Evolutionary conservation across 2,113 vertebrate species (phyloP).

Genomic region (Vulpes lagopus): DNA sequence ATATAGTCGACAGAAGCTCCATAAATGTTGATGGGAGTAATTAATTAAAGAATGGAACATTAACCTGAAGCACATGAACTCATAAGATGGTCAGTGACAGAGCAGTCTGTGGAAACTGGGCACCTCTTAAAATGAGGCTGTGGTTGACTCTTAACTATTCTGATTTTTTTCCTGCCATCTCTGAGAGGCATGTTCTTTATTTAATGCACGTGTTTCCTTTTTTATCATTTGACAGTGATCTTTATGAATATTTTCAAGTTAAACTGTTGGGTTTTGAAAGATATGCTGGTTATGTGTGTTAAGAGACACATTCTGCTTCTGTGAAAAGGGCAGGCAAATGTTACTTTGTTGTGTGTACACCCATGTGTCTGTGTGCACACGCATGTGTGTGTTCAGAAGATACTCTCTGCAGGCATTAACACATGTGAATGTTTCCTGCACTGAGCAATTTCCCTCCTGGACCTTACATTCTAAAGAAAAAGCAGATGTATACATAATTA

Average conservation of each 20-base stretch:
- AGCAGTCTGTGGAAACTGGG: background rate
- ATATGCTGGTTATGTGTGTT: background rate
- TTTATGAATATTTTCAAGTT: constrained; percentile 4
- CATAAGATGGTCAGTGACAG: background rate
- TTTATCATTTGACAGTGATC: constrained; percentile 39
- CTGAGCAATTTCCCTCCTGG: background rate
- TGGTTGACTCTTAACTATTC: background rate
- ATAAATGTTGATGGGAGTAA: background rate
- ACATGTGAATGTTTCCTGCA: background rate
- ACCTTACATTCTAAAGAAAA: background rate
- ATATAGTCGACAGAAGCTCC: background rate
- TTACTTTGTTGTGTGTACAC: background rate
- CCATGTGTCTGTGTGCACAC: background rate
- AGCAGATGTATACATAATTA: background rate
- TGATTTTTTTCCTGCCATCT: background rate
- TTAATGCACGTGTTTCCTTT: background rate
- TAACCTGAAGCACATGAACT: background rate
- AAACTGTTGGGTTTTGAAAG: constrained; percentile 29
- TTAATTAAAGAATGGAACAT: constrained; percentile 1
- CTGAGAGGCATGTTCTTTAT: background rate
- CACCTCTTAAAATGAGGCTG: background rate
- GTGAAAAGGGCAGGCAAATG: background rate
- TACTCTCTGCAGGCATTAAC: background rate
- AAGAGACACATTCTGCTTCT: background rate
- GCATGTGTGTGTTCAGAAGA: no score